Evolutionary conservation across 2,888 invertebrate genomes (phyloP).

Genomic region (Ischnus inquisitorius): DNA sequence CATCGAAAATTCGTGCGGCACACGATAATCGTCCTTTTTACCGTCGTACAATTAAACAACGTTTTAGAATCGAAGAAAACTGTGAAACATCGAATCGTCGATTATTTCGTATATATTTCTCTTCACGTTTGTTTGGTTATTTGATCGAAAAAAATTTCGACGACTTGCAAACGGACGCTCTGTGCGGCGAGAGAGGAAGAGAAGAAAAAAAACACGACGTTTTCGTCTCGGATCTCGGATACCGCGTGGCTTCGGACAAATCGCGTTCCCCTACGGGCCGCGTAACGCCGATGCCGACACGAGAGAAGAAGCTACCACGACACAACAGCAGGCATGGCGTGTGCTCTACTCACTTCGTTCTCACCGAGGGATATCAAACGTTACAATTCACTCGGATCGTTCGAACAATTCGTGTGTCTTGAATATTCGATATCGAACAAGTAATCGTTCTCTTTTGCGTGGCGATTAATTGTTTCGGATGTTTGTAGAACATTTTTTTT

Average conservation of each 20-base stretch:
- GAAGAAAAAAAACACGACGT: constrained; percentile 26
- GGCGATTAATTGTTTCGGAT: not conserved
- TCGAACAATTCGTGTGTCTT: not conserved
- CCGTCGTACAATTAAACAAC: constrained; percentile 3
- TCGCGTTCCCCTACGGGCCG: constrained; percentile 60
- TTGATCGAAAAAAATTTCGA: not conserved
- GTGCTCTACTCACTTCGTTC: constrained; percentile 48
- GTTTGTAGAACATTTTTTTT: not conserved
- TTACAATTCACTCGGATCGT: constrained; percentile 18
- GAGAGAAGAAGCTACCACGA: constrained; percentile 66
- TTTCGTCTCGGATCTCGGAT: constrained; percentile 34
- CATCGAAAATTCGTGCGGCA: not conserved
- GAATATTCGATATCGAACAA: not conserved
- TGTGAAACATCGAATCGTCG: not conserved
- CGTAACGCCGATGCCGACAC: constrained; percentile 73
- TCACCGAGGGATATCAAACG: not conserved
- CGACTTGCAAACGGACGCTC: not conserved
- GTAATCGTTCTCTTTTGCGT: not conserved
- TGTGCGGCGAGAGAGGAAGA: not conserved
- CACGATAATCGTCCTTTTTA: not conserved
- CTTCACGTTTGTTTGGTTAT: not conserved
- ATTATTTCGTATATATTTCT: not conserved
- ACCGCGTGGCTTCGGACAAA: constrained; percentile 71
- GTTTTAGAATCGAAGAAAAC: not conserved
- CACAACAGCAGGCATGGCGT: constrained; percentile 79